A percentile compares a stretch with the other conserved stretches of the same genome.
Conservation (phyloP, 2,797 vertebrate species). For the Ctenopoma multispine region DNA sequence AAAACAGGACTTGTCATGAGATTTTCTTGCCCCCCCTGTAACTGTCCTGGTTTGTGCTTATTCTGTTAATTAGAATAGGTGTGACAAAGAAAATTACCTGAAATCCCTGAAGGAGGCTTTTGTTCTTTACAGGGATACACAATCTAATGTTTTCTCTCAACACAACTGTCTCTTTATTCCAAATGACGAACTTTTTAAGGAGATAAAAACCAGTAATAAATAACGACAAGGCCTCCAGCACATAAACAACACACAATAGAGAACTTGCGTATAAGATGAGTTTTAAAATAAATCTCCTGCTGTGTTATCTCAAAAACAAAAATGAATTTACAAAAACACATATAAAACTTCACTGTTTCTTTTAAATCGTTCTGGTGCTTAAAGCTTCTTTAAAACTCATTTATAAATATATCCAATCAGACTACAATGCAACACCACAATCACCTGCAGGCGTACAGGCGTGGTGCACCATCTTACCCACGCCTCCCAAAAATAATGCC, state of each 20-base stretch:
- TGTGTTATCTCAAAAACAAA: slow-evolving; percentile 39
- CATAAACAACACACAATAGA: background rate
- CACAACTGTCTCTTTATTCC: slow-evolving; percentile 5
- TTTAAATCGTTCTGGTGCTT: slow-evolving; percentile 24
- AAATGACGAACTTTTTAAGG: slow-evolving; percentile 3
- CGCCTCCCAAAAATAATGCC: slow-evolving; percentile 15
- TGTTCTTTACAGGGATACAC: slow-evolving; percentile 21
- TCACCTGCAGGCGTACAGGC: slow-evolving; percentile 45
- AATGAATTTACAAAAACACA: slow-evolving; percentile 10
- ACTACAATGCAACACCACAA: slow-evolving; percentile 15
- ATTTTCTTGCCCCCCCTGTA: slow-evolving; percentile 37
- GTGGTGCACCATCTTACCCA: slow-evolving; percentile 13
- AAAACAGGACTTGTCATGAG: slow-evolving; percentile 37
- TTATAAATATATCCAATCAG: slow-evolving; percentile 21
- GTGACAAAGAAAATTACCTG: slow-evolving; percentile 9
- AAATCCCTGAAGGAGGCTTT: slow-evolving; percentile 20
- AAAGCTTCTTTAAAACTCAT: slow-evolving; percentile 28
- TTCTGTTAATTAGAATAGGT: slow-evolving; percentile 60
- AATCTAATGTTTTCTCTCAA: slow-evolving; percentile 29
- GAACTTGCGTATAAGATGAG: slow-evolving; percentile 11
- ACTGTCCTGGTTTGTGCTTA: slow-evolving; percentile 55
- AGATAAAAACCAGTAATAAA: slow-evolving; percentile 5
- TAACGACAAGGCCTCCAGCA: slow-evolving; percentile 2
- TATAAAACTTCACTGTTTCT: slow-evolving; percentile 15
- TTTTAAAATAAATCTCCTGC: slow-evolving; percentile 33